A percentile compares a stretch with the other conserved stretches of the same genome.
These are phyloP conservation scores for Oligia latruncula DNA, from an alignment of 2,888 invertebrate genomes.

Conservation along the genomic window DNA sequence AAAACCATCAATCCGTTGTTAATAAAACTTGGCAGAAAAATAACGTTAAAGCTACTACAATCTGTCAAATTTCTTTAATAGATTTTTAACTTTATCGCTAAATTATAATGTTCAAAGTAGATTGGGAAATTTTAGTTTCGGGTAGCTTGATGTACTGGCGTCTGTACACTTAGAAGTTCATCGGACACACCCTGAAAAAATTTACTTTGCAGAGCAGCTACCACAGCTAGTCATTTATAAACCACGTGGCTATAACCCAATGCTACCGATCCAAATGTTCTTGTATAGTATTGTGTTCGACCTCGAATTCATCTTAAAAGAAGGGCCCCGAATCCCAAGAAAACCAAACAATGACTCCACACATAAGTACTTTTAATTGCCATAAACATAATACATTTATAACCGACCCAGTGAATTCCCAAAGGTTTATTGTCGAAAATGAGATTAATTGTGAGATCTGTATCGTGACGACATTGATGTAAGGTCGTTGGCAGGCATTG, in stretches of 20 bases:
- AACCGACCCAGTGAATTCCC: conserved; percentile 40
- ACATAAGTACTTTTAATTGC: conserved; percentile 38
- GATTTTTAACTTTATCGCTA: no score
- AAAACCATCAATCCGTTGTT: neutral
- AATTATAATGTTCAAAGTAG: no score
- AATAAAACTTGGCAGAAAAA: neutral
- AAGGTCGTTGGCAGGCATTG: conserved; percentile 56
- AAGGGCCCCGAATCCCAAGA: conserved; percentile 41
- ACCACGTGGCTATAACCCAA: neutral
- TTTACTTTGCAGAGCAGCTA: neutral
- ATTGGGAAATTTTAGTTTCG: no score
- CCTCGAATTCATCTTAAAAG: conserved; percentile 22
- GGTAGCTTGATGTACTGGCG: no score
- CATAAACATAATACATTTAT: conserved; percentile 32
- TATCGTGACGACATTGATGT: conserved; percentile 54
- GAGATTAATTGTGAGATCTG: conserved; percentile 53
- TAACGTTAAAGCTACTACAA: no score
- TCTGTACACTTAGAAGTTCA: no score
- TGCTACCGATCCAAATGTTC: neutral
- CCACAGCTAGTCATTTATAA: no score
- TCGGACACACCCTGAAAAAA: neutral
- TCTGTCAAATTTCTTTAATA: no score
- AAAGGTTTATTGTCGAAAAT: conserved; percentile 48
- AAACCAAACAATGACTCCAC: conserved; percentile 37
- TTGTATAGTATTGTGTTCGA: neutral